Evolutionary conservation across 2,113 vertebrate genomes (phyloP).

Genomic region (Ceratotherium simum): DNA sequence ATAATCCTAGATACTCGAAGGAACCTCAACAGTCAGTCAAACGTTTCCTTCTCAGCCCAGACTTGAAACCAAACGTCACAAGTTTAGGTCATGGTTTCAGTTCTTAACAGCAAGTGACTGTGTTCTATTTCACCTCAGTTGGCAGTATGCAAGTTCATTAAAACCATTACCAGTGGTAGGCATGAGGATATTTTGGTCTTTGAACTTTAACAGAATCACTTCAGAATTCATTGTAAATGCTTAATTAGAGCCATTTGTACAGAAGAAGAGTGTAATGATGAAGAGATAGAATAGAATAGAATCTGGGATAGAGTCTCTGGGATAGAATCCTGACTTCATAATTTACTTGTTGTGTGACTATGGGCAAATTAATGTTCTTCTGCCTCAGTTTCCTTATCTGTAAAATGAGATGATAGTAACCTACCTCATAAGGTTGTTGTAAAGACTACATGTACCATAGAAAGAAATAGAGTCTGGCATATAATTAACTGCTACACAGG

Average conservation of each 20-base stretch:
- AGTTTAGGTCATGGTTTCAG: background rate
- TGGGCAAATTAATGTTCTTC: background rate
- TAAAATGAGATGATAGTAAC: background rate
- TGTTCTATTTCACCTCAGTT: background rate
- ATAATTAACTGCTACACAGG: background rate
- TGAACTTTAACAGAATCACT: background rate
- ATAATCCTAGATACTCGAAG: background rate
- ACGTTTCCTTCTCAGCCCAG: background rate
- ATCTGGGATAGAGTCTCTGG: background rate
- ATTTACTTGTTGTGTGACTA: background rate
- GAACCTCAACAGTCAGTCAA: background rate
- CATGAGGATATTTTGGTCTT: background rate
- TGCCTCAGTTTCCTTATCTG: background rate
- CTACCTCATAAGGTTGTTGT: background rate
- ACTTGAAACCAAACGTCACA: background rate
- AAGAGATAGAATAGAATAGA: background rate
- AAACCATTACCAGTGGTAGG: background rate
- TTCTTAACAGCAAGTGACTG: background rate
- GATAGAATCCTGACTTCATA: background rate
- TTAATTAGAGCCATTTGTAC: background rate
- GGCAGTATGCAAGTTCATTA: background rate
- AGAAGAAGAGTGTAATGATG: background rate
- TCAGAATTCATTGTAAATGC: background rate
- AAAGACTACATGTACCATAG: background rate
- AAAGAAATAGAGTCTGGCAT: background rate